Base-by-base conservation (phyloP, 2,113 vertebrate species). In the Procavia capensis region DNA sequence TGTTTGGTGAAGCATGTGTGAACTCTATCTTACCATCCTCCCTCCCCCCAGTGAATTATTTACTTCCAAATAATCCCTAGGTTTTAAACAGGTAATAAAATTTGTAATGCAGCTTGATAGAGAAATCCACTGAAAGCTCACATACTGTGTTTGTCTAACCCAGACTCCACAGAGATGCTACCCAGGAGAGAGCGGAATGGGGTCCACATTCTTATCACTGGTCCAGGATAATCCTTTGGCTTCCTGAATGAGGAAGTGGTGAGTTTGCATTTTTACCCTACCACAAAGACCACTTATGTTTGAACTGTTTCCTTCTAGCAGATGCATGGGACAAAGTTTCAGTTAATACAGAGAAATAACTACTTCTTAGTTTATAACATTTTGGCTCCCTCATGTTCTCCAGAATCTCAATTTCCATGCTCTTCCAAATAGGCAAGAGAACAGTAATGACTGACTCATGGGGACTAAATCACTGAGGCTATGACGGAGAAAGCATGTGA, bases 81-180 rank as follows among this genome's bases (percentile, higher is more conserved):
- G 64, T 66, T 90, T 94, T 91, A 96, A 89, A 88, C 81, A 91
- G 47, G 57, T 75, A 97, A 79, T 66, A 96, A 95, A 80, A 95
- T 74, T 29, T 64, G 57, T 74, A 84, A 68, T 85, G 74, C 57
- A 36, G 31, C 61, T 96, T 94, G 70, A 92, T 16, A 78, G 86
- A 96, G 86, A 92, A 94, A 93, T 34, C 63, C 80, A 43, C 36
- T 36, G 79, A 89, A 95, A 93, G 80, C 86, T 76, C 50, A 61
- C 17, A 63, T 20, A 25, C 34, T 59, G 36, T 78, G 68, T 92
- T 92, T 91, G 63, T 22, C 95, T 91, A 81, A 66, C 54, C n/a
- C 80, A 87, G 86, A 96, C 80, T 85, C 88, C 79, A 78, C 20
- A 74, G 82, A 82, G 47, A 79, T 59, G 76, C 36, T 43, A 92